phyloP scores from a whole-genome alignment of 2,113 vertebrate genomes.

The Galemys pyrenaicus region DNA sequence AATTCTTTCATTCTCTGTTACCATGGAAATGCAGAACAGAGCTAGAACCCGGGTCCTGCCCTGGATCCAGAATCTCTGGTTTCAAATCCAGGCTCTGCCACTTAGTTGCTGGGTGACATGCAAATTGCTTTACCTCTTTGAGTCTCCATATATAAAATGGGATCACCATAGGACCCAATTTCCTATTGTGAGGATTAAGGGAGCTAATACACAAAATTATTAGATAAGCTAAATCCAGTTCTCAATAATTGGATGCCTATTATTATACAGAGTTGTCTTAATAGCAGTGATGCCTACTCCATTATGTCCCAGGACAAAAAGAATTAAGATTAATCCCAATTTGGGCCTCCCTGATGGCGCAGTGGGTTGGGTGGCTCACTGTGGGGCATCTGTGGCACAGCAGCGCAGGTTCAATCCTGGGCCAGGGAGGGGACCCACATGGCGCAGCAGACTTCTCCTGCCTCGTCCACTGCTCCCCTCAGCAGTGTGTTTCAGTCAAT shows the following conservation, averaged over 20 bases:
- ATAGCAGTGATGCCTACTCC: not conserved
- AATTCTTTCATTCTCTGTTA: not conserved
- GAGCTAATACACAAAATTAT: not conserved
- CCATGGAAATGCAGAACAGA: not conserved
- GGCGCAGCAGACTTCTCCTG: too few relatives aligned
- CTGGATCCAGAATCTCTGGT: not conserved
- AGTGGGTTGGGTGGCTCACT: too few relatives aligned
- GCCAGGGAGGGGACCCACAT: too few relatives aligned
- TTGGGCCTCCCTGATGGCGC: too few relatives aligned
- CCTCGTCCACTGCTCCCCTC: too few relatives aligned
- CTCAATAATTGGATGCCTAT: not conserved
- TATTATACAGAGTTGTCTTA: not conserved
- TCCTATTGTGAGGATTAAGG: not conserved
- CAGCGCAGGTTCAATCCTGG: too few relatives aligned
- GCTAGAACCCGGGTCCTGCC: not conserved
- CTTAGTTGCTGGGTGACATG: not conserved
- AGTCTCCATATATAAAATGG: not conserved
- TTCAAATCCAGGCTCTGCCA: conserved; percentile 10
- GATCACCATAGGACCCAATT: not conserved
- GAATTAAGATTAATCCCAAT: conserved; percentile 1
- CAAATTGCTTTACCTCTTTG: not conserved
- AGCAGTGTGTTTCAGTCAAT: too few relatives aligned
- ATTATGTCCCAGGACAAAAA: not conserved
- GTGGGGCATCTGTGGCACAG: too few relatives aligned
- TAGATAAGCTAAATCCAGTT: not conserved